Conservation (phyloP, 2,888 invertebrate genomes). For the Cheilosia pagana region DNA sequence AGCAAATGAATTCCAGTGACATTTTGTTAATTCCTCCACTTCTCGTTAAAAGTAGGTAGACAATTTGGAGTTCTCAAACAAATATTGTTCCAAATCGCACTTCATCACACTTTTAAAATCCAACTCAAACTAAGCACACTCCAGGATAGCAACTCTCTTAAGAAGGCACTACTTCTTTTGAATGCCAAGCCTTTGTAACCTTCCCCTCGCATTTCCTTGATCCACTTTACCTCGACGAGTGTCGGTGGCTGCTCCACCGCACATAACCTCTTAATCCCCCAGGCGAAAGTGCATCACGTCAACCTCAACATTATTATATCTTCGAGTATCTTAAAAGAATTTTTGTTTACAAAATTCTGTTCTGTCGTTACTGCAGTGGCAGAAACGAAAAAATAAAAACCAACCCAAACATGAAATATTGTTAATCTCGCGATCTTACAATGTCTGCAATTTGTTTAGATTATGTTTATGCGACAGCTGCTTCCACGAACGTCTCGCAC, state of each 20-base stretch:
- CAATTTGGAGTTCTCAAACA: too few species aligned
- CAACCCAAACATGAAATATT: slow-evolving; percentile 44
- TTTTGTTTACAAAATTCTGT: slow-evolving; percentile 47
- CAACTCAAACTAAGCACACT: too few species aligned
- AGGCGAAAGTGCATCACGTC: not conserved
- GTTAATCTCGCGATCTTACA: slow-evolving; percentile 59
- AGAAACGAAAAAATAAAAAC: not conserved
- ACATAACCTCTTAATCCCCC: slow-evolving; percentile 9
- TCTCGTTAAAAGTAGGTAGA: too few species aligned
- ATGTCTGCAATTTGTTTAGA: slow-evolving; percentile 71
- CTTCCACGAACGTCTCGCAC: slow-evolving; percentile 66
- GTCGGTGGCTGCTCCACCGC: not conserved
- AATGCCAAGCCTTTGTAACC: too few species aligned
- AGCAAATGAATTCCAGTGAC: too few species aligned
- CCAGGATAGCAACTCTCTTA: too few species aligned
- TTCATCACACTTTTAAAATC: too few species aligned
- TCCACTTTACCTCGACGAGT: not conserved
- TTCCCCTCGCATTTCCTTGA: not conserved
- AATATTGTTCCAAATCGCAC: too few species aligned
- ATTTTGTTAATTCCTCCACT: too few species aligned
- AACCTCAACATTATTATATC: slow-evolving; percentile 1
- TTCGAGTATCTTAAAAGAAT: slow-evolving; percentile 22
- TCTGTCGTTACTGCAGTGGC: not conserved
- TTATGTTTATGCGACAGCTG: slow-evolving; percentile 74
- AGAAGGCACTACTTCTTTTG: too few species aligned